These are phyloP conservation scores for Drosophila lowei DNA, from an alignment of 1,140 invertebrate species.

Conservation along the genomic window DNA sequence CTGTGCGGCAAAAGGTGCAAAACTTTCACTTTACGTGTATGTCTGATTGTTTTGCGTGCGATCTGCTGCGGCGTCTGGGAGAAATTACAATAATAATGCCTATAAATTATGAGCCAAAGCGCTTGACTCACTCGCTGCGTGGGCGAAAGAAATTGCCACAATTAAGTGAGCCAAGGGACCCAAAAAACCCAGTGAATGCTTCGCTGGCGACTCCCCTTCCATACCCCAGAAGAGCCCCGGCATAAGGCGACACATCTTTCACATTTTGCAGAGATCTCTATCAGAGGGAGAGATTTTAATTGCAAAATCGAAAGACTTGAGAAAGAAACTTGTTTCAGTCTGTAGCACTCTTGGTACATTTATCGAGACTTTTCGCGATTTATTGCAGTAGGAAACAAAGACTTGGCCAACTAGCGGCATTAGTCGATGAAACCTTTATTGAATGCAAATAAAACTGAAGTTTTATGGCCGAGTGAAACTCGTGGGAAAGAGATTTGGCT, in stretches of 20 bases:
- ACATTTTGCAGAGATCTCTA: conserved; percentile 6
- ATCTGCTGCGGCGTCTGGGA: conserved; percentile 47
- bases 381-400: conserved; percentile 31
- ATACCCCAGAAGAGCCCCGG: neutral
- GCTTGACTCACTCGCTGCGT: conserved; percentile 50
- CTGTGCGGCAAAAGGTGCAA: conserved; percentile 62
- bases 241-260: conserved; percentile 27
- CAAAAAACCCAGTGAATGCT: conserved; percentile 39
- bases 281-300: conserved; percentile 13
- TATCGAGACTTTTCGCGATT: conserved; percentile 9
- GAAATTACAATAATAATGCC: conserved; percentile 80
- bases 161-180: conserved; percentile 57
- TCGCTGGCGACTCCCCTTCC: conserved; percentile 37
- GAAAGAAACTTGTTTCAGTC: conserved; percentile 48
- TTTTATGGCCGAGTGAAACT: conserved; percentile 40
- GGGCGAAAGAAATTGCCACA: conserved; percentile 61
- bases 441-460: conserved; percentile 40
- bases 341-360: neutral
- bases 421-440: conserved; percentile 34
- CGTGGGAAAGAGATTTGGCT: conserved; percentile 36
- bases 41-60: conserved; percentile 76
- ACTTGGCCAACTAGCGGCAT: conserved; percentile 23
- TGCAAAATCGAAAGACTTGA: conserved; percentile 48
- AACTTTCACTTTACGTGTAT: conserved; percentile 75
- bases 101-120: conserved; percentile 67